These are phyloP conservation scores for Hybos culiciformis DNA, from an alignment of 2,888 invertebrate genomes.

Conservation along the genomic window DNA sequence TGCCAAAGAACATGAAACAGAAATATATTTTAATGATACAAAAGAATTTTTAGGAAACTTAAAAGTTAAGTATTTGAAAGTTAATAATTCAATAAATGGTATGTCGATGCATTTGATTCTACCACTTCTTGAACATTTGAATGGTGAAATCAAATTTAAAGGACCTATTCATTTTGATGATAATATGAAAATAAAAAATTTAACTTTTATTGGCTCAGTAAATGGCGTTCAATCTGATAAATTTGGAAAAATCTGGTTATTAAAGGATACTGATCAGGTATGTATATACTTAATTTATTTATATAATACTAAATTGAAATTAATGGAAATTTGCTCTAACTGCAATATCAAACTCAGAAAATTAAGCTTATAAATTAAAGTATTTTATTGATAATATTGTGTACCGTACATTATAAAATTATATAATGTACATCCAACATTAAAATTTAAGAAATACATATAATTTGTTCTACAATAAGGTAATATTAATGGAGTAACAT, in stretches of 20 bases:
- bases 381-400: too few relatives aligned
- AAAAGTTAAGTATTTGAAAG: slow-evolving; percentile 30
- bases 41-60: slow-evolving; percentile 18
- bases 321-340: background rate
- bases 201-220: slow-evolving; percentile 32
- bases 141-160: slow-evolving; percentile 27
- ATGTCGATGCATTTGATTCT: slow-evolving; percentile 20
- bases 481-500: too few relatives aligned
- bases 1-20: too few relatives aligned
- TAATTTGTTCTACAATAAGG: too few relatives aligned
- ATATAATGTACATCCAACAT: too few relatives aligned
- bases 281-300: too few relatives aligned
- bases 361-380: too few relatives aligned
- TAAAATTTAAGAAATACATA: too few relatives aligned
- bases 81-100: slow-evolving; percentile 24
- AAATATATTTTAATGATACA: too few relatives aligned
- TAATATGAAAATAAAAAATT: slow-evolving; percentile 27
- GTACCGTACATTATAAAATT: too few relatives aligned
- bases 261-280: slow-evolving; percentile 26
- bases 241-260: slow-evolving; percentile 35
- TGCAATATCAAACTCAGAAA: too few relatives aligned
- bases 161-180: slow-evolving; percentile 25
- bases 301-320: background rate
- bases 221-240: slow-evolving; percentile 33
- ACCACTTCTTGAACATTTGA: slow-evolving; percentile 22